Percentiles rank a stretch among this genome's conserved stretches.
These are phyloP conservation scores for Thalpophila matura DNA, from an alignment of 2,888 invertebrate genomes.

Conservation along the genomic window DNA sequence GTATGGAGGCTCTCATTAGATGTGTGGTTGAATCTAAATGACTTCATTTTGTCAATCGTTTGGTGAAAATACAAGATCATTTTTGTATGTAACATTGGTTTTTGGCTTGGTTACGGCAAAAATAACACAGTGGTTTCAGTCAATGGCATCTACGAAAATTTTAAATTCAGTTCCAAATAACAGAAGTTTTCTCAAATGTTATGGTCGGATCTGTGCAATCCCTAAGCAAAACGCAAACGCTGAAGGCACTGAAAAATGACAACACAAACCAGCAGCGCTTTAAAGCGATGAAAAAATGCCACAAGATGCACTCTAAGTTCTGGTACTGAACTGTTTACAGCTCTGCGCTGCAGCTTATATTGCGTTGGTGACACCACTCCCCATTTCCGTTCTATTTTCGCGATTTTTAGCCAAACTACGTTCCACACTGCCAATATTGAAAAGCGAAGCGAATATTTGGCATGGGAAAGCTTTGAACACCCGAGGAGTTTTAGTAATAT, in stretches of 20 bases:
- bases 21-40: slow-evolving; percentile 49
- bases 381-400: slow-evolving; percentile 79
- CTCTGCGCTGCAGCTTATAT: slow-evolving; percentile 71
- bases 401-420: slow-evolving; percentile 79
- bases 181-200: background rate
- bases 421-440: slow-evolving; percentile 77
- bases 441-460: slow-evolving; percentile 75
- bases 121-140: no score
- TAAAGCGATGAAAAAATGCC: slow-evolving; percentile 70
- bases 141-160: no score
- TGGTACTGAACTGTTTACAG: slow-evolving; percentile 75
- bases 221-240: slow-evolving; percentile 36
- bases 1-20: slow-evolving; percentile 59
- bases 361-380: slow-evolving; percentile 76
- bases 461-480: slow-evolving; percentile 69
- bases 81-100: background rate
- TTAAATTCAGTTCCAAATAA: no score
- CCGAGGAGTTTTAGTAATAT: slow-evolving; percentile 65
- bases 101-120: background rate
- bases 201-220: background rate
- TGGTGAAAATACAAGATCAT: background rate
- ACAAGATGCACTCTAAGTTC: slow-evolving; percentile 70
- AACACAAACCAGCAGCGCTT: slow-evolving; percentile 64
- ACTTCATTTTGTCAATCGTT: slow-evolving; percentile 45
- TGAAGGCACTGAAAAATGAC: slow-evolving; percentile 58